phyloP scores from a whole-genome alignment of 2,113 vertebrate species.

The Girardinichthys multiradiatus region DNA sequence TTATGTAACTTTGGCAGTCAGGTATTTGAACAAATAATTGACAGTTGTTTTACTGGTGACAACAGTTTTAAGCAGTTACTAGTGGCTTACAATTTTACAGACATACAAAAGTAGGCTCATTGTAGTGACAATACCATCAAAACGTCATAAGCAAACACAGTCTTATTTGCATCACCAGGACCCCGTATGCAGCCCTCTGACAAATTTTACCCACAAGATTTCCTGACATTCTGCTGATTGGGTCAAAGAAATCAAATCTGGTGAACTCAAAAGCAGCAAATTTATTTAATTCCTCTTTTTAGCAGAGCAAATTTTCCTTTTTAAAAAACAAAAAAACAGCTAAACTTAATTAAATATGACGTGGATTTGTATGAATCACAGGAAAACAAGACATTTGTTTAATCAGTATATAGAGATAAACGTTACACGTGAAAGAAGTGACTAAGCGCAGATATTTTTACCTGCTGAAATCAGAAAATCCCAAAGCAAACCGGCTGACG shows the following conservation, averaged over 20 bases:
- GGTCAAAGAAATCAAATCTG: not conserved
- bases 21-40: not conserved
- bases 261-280: not conserved
- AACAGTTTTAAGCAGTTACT: not conserved
- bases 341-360: not conserved
- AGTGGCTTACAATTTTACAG: not conserved
- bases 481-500: not conserved
- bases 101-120: not conserved
- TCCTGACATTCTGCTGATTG: not conserved
- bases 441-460: not conserved
- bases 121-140: not conserved
- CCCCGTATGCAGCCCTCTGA: not conserved
- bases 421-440: not conserved
- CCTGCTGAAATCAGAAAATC: conserved; percentile 14
- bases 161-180: not conserved
- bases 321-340: not conserved
- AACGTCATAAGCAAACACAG: not conserved
- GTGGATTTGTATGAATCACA: not conserved
- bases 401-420: not conserved
- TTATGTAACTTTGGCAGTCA: not conserved
- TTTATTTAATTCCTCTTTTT: not conserved
- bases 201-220: not conserved
- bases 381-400: not conserved
- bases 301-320: not conserved
- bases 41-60: not conserved